Conservation (phyloP, 2,113 vertebrate genomes). For the Crotalus horridus region DNA sequence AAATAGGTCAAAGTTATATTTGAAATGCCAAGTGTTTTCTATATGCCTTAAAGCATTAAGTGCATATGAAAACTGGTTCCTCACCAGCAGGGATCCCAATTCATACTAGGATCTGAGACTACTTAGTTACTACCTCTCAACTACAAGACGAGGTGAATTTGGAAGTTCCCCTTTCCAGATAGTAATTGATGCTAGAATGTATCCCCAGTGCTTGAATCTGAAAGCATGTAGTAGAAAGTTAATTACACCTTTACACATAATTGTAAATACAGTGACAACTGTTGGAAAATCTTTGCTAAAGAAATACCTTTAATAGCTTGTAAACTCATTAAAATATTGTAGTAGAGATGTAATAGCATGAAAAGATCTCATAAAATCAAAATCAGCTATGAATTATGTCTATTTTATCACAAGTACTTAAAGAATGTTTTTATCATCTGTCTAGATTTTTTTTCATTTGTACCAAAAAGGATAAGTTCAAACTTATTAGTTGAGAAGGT, state of each 20-base stretch:
- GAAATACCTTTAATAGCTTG: not conserved
- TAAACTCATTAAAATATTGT: not conserved
- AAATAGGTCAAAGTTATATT: not conserved
- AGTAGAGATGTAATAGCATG: not conserved
- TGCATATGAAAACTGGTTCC: not conserved
- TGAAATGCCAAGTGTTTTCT: not conserved
- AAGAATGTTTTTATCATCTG: not conserved
- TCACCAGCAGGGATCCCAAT: not conserved
- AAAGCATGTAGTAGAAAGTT: not conserved
- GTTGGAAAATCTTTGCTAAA: not conserved
- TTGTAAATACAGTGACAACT: not conserved
- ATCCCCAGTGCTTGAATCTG: not conserved
- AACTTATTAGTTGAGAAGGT: not conserved
- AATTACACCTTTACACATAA: not conserved
- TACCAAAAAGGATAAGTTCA: not conserved
- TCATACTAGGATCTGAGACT: not conserved
- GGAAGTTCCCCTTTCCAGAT: not conserved
- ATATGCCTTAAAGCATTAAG: not conserved
- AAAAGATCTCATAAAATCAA: not conserved
- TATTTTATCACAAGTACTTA: not conserved
- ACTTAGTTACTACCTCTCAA: not conserved
- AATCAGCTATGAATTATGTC: not conserved
- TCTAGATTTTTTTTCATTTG: not conserved
- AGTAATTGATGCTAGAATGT: not conserved
- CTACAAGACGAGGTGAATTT: not conserved